Evolutionary conservation across 2,113 vertebrate genomes (phyloP).

Genomic region (Brachyhypopomus gauderio): DNA sequence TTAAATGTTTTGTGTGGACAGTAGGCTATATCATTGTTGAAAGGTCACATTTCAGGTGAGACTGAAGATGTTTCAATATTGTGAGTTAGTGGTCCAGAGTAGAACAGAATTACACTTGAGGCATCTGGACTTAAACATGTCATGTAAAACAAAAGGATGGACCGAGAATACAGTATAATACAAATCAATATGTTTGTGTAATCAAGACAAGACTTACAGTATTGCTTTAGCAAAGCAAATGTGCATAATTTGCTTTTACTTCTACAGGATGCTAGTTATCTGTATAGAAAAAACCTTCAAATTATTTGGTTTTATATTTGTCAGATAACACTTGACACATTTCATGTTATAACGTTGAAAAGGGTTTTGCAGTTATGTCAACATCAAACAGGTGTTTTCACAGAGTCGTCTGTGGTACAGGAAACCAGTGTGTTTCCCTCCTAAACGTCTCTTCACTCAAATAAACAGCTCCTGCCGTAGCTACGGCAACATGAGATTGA

Average conservation of each 20-base stretch:
- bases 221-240: background rate
- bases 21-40: slow-evolving; percentile 51
- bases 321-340: background rate
- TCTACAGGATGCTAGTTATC: background rate
- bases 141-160: background rate
- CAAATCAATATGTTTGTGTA: background rate
- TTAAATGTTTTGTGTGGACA: background rate
- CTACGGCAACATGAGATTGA: slow-evolving; percentile 25
- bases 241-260: background rate
- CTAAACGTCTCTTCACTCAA: slow-evolving; percentile 1
- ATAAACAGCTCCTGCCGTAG: slow-evolving; percentile 35
- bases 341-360: background rate
- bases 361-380: background rate
- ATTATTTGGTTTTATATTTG: background rate
- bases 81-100: background rate
- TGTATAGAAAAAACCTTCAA: background rate
- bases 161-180: background rate
- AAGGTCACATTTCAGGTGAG: slow-evolving; percentile 52
- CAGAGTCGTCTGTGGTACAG: slow-evolving; percentile 31
- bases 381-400: slow-evolving; percentile 40
- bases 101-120: background rate
- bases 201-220: background rate
- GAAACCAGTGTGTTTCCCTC: slow-evolving; percentile 57
- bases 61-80: slow-evolving; percentile 16
- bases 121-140: background rate